A percentile compares a stretch with the other conserved stretches of the same genome.
phyloP scores from a whole-genome alignment of 2,888 invertebrate genomes.

The Agonopterix subpropinquella region DNA sequence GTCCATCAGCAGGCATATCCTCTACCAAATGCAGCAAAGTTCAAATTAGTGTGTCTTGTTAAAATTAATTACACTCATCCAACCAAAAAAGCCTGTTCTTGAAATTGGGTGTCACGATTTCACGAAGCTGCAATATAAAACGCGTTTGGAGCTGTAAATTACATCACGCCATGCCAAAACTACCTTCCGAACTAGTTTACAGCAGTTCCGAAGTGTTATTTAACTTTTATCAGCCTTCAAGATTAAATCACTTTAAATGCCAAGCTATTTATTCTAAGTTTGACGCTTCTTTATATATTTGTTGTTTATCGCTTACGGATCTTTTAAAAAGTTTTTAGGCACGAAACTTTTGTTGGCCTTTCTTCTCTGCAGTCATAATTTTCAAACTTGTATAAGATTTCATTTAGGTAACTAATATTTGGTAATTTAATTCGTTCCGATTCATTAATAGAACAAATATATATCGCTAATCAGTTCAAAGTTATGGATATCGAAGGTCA shows the following conservation, averaged over 20 bases:
- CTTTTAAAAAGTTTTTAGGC: conserved; percentile 1
- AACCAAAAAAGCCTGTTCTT: background rate
- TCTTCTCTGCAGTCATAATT: too few relatives aligned
- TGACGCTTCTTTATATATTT: conserved; percentile 2
- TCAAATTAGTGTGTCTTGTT: too few relatives aligned
- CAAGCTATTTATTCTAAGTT: conserved; percentile 14
- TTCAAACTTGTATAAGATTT: too few relatives aligned
- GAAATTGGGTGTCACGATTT: conserved; percentile 5
- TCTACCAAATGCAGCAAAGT: too few relatives aligned
- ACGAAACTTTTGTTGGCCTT: too few relatives aligned
- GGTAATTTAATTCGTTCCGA: too few relatives aligned
- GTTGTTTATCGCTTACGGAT: conserved; percentile 3
- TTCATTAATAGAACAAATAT: too few relatives aligned
- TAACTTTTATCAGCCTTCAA: conserved; percentile 43
- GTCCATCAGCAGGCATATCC: too few relatives aligned
- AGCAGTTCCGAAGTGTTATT: conserved; percentile 42
- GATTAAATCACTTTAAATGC: conserved; percentile 43
- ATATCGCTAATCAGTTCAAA: too few relatives aligned
- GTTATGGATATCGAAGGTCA: too few relatives aligned
- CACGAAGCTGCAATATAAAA: conserved; percentile 10
- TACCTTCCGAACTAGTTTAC: conserved; percentile 30
- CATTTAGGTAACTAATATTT: too few relatives aligned
- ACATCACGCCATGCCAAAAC: conserved; percentile 35
- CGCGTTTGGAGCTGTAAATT: conserved; percentile 35
- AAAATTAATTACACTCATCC: too few relatives aligned